A percentile compares a stretch with the other conserved stretches of the same genome.
These are phyloP conservation scores for Chaetodon trifasciatus DNA, from an alignment of 2,797 vertebrate genomes.

Conservation along the genomic window DNA sequence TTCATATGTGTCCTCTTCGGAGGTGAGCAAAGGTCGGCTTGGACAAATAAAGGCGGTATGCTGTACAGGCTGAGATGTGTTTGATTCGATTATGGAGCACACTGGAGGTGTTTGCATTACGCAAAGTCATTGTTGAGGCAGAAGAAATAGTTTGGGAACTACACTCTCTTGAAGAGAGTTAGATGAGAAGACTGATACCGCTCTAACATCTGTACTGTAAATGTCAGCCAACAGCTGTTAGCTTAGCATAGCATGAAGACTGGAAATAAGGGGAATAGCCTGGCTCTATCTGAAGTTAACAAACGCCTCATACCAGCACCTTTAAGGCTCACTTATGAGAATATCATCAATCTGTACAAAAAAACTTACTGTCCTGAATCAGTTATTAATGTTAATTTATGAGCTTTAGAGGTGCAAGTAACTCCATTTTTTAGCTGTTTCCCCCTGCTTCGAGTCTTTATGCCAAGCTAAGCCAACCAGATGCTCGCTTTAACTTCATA, in stretches of 20 bases:
- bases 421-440: not conserved
- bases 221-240: conserved; percentile 5
- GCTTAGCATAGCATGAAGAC: conserved; percentile 17
- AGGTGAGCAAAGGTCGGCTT: conserved; percentile 49
- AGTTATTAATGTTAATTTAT: not conserved
- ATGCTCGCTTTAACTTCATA: not conserved
- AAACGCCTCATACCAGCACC: not conserved
- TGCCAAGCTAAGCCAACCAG: not conserved
- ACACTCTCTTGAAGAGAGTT: not conserved
- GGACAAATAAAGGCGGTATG: conserved; percentile 43
- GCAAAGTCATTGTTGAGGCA: conserved; percentile 19
- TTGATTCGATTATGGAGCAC: conserved; percentile 27
- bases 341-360: no score
- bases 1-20: conserved; percentile 65
- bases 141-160: conserved; percentile 12
- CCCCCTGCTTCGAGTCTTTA: not conserved
- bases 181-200: not conserved
- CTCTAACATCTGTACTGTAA: not conserved
- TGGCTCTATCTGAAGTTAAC: not conserved
- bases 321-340: not conserved
- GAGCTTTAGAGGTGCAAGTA: not conserved
- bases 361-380: no score
- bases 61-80: conserved; percentile 36
- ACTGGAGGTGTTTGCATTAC: conserved; percentile 26
- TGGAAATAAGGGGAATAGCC: not conserved